Evolutionary conservation across 2,888 invertebrate species (phyloP).

Genomic region (Lasioglossum calceatum): DNA sequence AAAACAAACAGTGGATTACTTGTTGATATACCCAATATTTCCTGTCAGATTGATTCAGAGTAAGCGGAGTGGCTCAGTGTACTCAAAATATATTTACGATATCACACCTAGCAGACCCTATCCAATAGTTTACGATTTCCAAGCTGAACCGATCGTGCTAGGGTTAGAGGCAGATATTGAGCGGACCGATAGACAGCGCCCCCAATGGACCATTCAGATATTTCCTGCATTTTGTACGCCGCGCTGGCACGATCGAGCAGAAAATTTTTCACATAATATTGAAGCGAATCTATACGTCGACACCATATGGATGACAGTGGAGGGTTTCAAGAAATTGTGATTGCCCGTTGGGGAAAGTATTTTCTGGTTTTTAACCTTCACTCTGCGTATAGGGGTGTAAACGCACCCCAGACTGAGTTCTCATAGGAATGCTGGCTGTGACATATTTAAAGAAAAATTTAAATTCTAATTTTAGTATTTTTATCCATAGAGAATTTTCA

Average conservation of each 20-base stretch:
- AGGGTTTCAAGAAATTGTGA: constrained; percentile 13
- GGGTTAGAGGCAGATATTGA: constrained; percentile 52
- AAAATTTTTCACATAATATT: constrained; percentile 47
- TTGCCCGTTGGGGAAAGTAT: not conserved
- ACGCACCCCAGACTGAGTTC: no score
- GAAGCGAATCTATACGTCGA: constrained; percentile 16
- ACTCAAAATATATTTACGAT: constrained; percentile 28
- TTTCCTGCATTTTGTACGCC: constrained; percentile 41
- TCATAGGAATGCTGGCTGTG: no score
- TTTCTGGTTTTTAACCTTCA: not conserved
- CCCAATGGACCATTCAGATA: constrained; percentile 42
- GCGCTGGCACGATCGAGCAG: constrained; percentile 2
- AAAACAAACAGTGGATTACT: constrained; percentile 11
- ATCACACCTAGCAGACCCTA: not conserved
- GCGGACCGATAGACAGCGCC: constrained; percentile 29
- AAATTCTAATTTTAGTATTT: no score
- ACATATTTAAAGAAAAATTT: no score
- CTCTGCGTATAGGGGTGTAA: no score
- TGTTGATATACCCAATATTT: constrained; percentile 8
- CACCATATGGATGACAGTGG: constrained; percentile 20
- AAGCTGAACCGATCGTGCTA: constrained; percentile 22
- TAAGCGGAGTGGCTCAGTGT: not conserved
- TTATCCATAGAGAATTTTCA: no score
- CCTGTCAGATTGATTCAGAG: constrained; percentile 10
- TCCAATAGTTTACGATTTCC: constrained; percentile 21